These are phyloP conservation scores for Apeltes quadracus DNA, from an alignment of 2,113 vertebrate genomes.

Conservation along the genomic window DNA sequence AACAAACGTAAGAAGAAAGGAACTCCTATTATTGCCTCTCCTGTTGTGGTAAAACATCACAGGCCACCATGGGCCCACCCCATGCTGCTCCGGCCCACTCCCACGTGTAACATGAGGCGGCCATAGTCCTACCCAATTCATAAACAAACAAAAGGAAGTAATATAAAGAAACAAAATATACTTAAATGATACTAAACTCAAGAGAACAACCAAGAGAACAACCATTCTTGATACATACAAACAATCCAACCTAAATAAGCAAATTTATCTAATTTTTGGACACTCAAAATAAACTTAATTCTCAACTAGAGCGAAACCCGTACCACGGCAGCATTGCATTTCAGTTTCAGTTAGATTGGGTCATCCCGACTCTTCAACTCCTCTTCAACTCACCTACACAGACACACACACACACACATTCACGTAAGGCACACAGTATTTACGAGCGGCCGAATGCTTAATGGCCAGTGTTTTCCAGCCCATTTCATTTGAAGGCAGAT, in stretches of 20 bases:
- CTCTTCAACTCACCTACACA: constrained; percentile 11
- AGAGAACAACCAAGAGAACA: no score
- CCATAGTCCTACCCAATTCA: no score
- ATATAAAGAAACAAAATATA: no score
- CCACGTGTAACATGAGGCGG: no score
- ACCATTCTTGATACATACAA: background rate
- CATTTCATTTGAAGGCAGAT: constrained; percentile 45
- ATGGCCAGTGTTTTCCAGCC: constrained; percentile 41
- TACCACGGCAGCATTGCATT: background rate
- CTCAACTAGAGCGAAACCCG: background rate
- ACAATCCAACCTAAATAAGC: background rate
- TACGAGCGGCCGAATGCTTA: constrained; percentile 28
- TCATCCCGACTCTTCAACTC: background rate
- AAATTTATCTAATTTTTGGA: background rate
- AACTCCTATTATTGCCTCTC: no score
- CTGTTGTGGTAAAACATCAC: no score
- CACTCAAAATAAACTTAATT: background rate
- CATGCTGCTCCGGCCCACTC: no score
- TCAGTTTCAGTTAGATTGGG: background rate
- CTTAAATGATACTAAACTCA: no score
- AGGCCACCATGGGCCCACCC: no score
- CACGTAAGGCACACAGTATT: constrained; percentile 12
- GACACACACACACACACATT: constrained; percentile 8
- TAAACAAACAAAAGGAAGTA: no score
- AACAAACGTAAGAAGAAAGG: no score